Evolutionary conservation across 2,797 vertebrate species (phyloP).

Genomic region (Sparus aurata): DNA sequence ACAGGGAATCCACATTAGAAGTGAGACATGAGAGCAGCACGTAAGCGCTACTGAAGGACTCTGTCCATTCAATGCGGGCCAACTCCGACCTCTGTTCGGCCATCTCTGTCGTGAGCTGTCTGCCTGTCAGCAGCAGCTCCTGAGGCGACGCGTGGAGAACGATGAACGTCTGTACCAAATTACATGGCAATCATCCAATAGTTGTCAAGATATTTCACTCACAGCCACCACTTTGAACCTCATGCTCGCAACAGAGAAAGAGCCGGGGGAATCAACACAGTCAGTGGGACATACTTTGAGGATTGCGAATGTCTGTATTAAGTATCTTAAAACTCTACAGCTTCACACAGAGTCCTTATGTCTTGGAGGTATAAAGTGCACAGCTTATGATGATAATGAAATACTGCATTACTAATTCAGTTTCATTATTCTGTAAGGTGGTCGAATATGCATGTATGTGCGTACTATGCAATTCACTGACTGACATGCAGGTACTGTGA

Average conservation of each 20-base stretch:
- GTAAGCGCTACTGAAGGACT: not conserved
- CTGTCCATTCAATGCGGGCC: not conserved
- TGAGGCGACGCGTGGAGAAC: not conserved
- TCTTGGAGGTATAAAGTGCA: not conserved
- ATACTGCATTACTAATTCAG: not conserved
- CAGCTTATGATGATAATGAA: not conserved
- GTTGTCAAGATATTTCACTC: not conserved
- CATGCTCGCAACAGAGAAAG: not conserved
- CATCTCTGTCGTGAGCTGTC: not conserved
- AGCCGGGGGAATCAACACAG: not conserved
- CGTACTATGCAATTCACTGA: not conserved
- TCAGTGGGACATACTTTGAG: not conserved
- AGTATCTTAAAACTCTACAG: not conserved
- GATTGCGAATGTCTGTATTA: not conserved
- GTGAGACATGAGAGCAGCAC: not conserved
- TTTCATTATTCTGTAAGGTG: not conserved
- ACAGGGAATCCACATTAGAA: not conserved
- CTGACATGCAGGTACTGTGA: not conserved
- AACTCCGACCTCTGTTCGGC: not conserved
- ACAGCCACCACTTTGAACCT: not conserved
- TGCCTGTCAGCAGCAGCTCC: constrained; percentile 1
- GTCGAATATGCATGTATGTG: too few species aligned
- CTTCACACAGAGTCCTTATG: not conserved
- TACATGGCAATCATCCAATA: not conserved
- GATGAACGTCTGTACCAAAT: not conserved